phyloP scores from a whole-genome alignment of 2,888 invertebrate species.

The Unio pictorum region DNA sequence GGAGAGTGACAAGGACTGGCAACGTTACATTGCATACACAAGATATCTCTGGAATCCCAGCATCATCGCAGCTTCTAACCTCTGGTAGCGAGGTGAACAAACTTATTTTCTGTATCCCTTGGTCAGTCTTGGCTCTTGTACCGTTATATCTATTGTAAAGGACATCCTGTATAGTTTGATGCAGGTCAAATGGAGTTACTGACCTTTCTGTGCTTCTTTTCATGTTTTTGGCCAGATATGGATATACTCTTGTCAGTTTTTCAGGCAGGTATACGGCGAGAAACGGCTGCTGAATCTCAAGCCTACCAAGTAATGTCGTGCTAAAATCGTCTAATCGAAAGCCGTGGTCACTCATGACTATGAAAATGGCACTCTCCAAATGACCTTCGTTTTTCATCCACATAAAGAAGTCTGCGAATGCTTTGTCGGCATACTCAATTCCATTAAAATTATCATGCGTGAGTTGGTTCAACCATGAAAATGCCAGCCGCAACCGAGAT shows the following conservation, averaged over 20 bases:
- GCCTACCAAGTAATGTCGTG: constrained; percentile 80
- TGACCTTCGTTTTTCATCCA: constrained; percentile 65
- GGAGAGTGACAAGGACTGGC: constrained; percentile 76
- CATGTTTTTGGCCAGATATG: constrained; percentile 78
- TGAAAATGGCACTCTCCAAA: constrained; percentile 48
- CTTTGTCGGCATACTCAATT: constrained; percentile 81
- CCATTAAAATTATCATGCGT: constrained; percentile 84
- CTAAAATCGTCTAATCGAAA: constrained; percentile 19
- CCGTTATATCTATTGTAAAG: constrained; percentile 18
- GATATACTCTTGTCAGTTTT: constrained; percentile 79
- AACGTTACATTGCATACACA: constrained; percentile 86
- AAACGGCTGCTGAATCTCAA: constrained; percentile 90
- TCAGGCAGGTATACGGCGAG: constrained; percentile 82
- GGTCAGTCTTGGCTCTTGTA: constrained; percentile 1
- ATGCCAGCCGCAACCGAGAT: constrained; percentile 81
- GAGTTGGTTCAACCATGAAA: constrained; percentile 81
- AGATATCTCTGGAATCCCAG: constrained; percentile 86
- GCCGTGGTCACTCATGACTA: constrained; percentile 87
- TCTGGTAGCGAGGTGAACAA: constrained; percentile 82
- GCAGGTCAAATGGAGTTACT: constrained; percentile 86
- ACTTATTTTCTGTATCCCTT: constrained; percentile 72
- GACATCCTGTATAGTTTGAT: constrained; percentile 84
- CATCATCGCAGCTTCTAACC: constrained; percentile 82
- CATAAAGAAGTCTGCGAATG: constrained; percentile 77
- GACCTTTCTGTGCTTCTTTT: constrained; percentile 78